A percentile compares a stretch with the other conserved stretches of the same genome.
These are phyloP conservation scores for Eubasilissa splendida DNA, from an alignment of 2,888 invertebrate species.

Conservation along the genomic window DNA sequence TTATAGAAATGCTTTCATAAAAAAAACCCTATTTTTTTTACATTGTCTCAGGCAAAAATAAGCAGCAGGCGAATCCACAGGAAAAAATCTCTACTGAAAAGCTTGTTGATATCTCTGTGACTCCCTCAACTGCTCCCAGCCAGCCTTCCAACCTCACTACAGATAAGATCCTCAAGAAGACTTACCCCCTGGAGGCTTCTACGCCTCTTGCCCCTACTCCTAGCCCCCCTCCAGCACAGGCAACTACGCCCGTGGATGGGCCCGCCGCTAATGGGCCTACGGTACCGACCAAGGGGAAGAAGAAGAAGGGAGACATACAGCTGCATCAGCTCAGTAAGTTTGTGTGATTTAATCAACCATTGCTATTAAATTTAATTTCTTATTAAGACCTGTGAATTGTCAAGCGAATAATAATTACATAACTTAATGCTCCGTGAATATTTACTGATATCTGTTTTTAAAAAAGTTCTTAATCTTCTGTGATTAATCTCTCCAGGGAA, in stretches of 20 bases:
- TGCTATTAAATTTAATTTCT: background rate
- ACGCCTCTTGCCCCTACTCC: conserved; percentile 51
- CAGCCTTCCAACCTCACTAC: conserved; percentile 70
- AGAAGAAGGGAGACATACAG: conserved; percentile 71
- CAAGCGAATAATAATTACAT: no score
- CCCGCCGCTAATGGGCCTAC: conserved; percentile 55
- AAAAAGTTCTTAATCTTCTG: no score
- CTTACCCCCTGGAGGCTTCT: conserved; percentile 60
- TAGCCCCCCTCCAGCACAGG: conserved; percentile 33
- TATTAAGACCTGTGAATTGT: no score
- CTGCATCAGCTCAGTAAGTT: conserved; percentile 72
- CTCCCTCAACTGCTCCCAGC: conserved; percentile 66
- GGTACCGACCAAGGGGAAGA: conserved; percentile 63
- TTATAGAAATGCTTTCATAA: no score
- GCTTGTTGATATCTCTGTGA: conserved; percentile 58
- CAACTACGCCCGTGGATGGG: conserved; percentile 37
- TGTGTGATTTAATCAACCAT: conserved; percentile 19
- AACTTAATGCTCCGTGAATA: no score
- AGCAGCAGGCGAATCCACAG: conserved; percentile 17
- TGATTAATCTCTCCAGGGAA: no score
- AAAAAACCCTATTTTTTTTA: background rate
- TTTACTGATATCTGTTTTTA: no score
- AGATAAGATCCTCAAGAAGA: conserved; percentile 68
- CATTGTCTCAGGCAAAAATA: conserved; percentile 37
- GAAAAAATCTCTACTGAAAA: conserved; percentile 39